A percentile compares a stretch with the other conserved stretches of the same genome.
Conservation (phyloP, 1,140 invertebrate species). For the Oreohelix idahoensis region DNA sequence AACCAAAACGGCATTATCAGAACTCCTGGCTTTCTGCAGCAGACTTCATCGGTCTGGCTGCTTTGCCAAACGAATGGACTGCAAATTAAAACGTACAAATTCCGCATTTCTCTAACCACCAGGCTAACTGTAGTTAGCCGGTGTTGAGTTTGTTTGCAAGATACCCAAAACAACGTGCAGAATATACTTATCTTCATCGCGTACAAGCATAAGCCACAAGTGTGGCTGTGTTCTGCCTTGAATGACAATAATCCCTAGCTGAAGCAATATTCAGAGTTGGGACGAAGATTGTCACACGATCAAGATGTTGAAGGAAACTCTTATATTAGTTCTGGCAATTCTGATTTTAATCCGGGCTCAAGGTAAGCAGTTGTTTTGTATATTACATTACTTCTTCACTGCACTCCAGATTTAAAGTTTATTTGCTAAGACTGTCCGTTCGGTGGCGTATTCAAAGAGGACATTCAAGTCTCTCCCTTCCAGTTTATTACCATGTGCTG, state of each 20-base stretch:
- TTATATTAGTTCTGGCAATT: slow-evolving; percentile 28
- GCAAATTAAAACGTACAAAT: neutral
- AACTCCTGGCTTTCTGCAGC: slow-evolving; percentile 15
- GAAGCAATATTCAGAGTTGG: slow-evolving; percentile 25
- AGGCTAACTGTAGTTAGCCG: slow-evolving; percentile 6
- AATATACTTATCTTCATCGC: no score
- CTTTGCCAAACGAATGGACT: slow-evolving; percentile 6
- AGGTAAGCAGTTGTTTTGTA: neutral
- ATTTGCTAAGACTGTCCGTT: no score
- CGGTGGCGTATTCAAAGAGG: no score
- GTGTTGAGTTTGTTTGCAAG: neutral
- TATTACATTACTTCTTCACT: no score
- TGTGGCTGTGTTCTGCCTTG: no score
- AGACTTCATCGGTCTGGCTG: slow-evolving; percentile 23
- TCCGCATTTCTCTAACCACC: neutral
- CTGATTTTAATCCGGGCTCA: slow-evolving; percentile 18
- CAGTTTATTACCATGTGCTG: no score
- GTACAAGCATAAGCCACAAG: no score
- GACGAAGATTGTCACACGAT: neutral
- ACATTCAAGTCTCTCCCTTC: no score
- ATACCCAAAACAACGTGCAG: no score
- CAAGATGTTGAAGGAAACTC: slow-evolving; percentile 33
- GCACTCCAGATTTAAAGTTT: no score
- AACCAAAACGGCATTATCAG: neutral
- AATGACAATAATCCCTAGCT: slow-evolving; percentile 2